Evolutionary conservation across 2,797 vertebrate genomes (phyloP).

Genomic region (Macrochelys suwanniensis): DNA sequence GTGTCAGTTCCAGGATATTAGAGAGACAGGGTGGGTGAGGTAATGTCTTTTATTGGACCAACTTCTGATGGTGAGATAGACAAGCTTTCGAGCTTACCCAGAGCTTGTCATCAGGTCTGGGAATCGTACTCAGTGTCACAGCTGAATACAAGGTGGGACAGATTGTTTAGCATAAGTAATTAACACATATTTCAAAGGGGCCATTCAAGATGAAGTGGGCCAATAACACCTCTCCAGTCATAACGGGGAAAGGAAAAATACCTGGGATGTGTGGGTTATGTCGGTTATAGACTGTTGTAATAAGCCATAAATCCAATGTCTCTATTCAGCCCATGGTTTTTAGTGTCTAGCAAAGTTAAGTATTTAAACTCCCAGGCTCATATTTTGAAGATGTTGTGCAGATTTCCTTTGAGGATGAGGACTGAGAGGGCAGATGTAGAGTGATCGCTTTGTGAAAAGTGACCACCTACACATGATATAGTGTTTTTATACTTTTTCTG

Average conservation of each 20-base stretch:
- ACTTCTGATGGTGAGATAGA: background rate
- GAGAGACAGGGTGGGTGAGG: background rate
- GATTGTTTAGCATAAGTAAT: background rate
- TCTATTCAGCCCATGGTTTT: background rate
- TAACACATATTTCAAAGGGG: background rate
- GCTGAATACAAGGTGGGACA: background rate
- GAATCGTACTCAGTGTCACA: background rate
- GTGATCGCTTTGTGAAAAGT: background rate
- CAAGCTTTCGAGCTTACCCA: background rate
- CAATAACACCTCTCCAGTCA: background rate
- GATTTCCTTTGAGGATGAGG: background rate
- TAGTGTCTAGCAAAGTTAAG: background rate
- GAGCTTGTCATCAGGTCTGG: background rate
- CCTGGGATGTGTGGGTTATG: background rate
- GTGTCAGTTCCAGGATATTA: background rate
- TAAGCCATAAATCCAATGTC: background rate
- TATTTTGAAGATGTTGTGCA: background rate
- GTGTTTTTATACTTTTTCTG: background rate
- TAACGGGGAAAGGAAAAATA: background rate
- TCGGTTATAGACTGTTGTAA: background rate
- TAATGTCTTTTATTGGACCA: background rate
- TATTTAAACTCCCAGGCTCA: background rate
- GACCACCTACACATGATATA: background rate
- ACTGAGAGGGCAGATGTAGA: background rate
- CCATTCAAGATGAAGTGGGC: background rate